Base-by-base conservation (phyloP, 2,888 invertebrate species). In the Holacanthella duospinosa region DNA sequence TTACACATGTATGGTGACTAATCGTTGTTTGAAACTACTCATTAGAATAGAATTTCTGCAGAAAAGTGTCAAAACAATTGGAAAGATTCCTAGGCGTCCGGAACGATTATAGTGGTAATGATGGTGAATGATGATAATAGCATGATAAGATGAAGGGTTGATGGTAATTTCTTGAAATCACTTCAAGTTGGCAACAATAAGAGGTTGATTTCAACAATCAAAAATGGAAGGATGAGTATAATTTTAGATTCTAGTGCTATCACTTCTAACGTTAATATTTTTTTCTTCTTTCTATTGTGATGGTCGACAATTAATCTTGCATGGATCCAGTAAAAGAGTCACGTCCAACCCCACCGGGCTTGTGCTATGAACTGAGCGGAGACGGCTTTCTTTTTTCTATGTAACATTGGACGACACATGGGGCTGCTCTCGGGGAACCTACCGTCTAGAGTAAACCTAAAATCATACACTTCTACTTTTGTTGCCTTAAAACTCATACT, bases 331-430 rank as follows among this genome's bases (percentile, higher is more conserved):
- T 65, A 36, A n/a, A 36, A 36, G 36, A 67, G 67, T 66, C 68
- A 69, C 69, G 69, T 71, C 71, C 65, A 64, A 69, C 71, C 71
- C 71, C 71, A 68, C 62, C 69, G 71, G 71, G 71, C 68, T 68
- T 71, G 62, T 63, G 64, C 63, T 68, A 64, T 66, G 62, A 68
- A 71, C 71, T 69, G 71, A 69, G 53, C n/a, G 53, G 36, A 36
- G n/a, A n/a, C n/a, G n/a, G n/a, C n/a, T n/a, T 36, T 16, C 16
- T 9, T 16, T 36, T 36, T 36, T 16, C 36, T 16, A 9, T 36
- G 36, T 36, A 36, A 36, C 48, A 48, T 9, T 4, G 48, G 48
- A 48, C 36, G 36, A 36, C 36, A 16, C 36, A 16, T 36, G 36
- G 36, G 6, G 19, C 48, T 48, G 12, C 48, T 48, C 12, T 9